Percentiles rank a stretch among this genome's conserved stretches.
Conservation (phyloP, 2,888 invertebrate species). For the Orchesellides sinensis region DNA sequence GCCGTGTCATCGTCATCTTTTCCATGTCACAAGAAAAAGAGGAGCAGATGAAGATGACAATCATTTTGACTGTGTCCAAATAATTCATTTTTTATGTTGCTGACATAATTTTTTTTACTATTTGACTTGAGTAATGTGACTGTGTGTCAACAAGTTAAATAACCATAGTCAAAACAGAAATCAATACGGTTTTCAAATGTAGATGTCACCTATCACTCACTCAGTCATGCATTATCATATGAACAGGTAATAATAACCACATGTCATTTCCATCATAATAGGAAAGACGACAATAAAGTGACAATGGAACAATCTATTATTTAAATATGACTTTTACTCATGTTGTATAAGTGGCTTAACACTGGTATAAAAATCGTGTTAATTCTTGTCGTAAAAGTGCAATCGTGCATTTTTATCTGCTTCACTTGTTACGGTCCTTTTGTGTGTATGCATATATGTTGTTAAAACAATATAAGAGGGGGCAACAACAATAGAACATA, state of each 20-base stretch:
- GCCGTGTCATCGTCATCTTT: slow-evolving; percentile 65
- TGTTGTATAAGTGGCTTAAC: background rate
- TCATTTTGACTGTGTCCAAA: slow-evolving; percentile 65
- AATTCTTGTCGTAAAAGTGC: no score
- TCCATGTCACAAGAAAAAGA: slow-evolving; percentile 27
- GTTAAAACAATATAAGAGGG: background rate
- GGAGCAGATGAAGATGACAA: slow-evolving; percentile 47
- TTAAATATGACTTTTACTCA: slow-evolving; percentile 16
- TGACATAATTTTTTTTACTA: no score
- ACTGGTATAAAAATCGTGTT: background rate
- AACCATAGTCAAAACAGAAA: no score
- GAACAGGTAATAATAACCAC: no score
- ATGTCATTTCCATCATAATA: slow-evolving; percentile 28
- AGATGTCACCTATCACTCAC: no score
- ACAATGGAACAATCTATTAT: slow-evolving; percentile 55
- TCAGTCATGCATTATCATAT: no score
- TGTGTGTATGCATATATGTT: no score
- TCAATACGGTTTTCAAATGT: no score
- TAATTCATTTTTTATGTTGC: slow-evolving; percentile 53
- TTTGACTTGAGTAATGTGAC: no score
- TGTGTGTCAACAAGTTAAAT: no score
- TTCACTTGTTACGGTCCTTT: slow-evolving; percentile 32
- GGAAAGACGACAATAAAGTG: slow-evolving; percentile 13
- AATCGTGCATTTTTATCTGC: slow-evolving; percentile 45
- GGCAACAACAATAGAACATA: background rate